Evolutionary conservation across 2,888 invertebrate genomes (phyloP), one percentile per base, ranked within the genome.

Genomic region (Chrysopilus asiliformis): DNA sequence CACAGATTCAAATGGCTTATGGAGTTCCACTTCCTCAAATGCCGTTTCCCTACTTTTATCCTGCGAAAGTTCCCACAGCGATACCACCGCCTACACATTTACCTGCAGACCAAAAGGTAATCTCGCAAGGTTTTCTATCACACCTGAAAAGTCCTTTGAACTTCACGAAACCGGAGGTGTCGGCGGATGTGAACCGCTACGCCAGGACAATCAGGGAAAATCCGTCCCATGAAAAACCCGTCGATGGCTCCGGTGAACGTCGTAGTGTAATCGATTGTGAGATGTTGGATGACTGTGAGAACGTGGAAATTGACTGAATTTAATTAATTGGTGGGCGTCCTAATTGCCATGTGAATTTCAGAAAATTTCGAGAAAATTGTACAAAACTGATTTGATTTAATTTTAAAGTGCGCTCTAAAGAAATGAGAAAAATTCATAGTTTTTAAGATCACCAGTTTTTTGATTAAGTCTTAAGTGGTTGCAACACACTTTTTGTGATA

Each of bases 31-130:
- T 63, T 40, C 64, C 60, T 0, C 63, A 61, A 44, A 54, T 64
- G 34, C 53, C 62, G 19, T 63, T 64, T 39, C 57, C 64, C 13
- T 64, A 64, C 41, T 58, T 64, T 40, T 64, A 64, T 47, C 50
- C 58, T 24, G 47, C 58, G 2, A 64, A 64, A 47, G 50, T 60
- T 33, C 59, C 60, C 4, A 59, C 58, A 17, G 55, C 58, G 28
- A 59, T 63, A 38, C 61, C 64, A 14, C 58, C 64, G 30, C 59
- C 60, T 32, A 43, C 39, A 22, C 39, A 43, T 22, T 18, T 36
- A 16, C 32, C 29, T 4, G 13, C 39, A 15, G 40, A 42, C 16
- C 18, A 30, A 3, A 40, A 37, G 20, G 34, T 44, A 2, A 29
- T 44, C 22, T 42, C 37, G 10, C 40, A 45, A 16, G 43, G 43